Evolutionary conservation across 2,113 vertebrate species (phyloP).

Genomic region (Machaerirhynchus nigripectus): DNA sequence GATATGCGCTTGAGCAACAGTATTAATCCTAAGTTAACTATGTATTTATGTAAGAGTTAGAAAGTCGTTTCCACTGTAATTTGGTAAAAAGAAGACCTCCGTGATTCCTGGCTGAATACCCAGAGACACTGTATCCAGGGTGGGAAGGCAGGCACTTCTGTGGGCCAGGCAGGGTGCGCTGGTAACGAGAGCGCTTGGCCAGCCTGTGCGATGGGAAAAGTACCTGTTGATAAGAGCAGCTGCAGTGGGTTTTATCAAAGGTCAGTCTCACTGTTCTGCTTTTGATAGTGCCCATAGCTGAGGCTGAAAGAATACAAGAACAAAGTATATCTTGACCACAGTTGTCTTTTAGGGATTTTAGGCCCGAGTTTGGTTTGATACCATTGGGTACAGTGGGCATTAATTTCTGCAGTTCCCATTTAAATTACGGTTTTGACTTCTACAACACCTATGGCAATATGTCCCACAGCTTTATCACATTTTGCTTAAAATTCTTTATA

Average conservation of each 20-base stretch:
- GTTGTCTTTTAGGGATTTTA: neutral
- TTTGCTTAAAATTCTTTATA: neutral
- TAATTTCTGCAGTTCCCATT: neutral
- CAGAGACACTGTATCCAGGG: neutral
- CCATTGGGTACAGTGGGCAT: neutral
- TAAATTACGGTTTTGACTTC: neutral
- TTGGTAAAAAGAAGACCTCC: neutral
- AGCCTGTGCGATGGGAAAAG: neutral
- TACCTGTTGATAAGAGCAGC: neutral
- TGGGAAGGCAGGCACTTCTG: neutral
- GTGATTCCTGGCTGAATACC: neutral
- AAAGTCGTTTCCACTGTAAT: neutral
- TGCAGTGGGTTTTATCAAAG: neutral
- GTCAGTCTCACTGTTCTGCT: neutral
- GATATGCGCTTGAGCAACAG: neutral
- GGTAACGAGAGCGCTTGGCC: neutral
- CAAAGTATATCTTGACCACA: neutral
- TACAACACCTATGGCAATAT: neutral
- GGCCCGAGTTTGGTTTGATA: neutral
- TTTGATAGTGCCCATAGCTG: neutral
- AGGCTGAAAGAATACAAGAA: neutral
- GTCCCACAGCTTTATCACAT: neutral
- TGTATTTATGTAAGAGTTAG: neutral
- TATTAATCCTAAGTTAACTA: neutral
- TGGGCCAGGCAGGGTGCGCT: fast-evolving